phyloP scores from a whole-genome alignment of 2,888 invertebrate species.

The Plutella xylostella region DNA sequence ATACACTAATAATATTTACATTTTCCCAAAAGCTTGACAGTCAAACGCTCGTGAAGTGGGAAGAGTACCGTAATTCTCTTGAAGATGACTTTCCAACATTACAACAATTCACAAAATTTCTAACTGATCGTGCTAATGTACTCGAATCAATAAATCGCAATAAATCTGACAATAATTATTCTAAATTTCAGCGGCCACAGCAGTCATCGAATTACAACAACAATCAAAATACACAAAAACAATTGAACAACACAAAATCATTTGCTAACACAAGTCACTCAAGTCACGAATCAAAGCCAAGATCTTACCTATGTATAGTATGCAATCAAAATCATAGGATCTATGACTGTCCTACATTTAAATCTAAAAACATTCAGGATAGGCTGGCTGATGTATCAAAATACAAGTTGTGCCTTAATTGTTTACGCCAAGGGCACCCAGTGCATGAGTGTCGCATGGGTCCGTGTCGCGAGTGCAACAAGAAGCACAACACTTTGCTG shows the following conservation, averaged over 20 bases:
- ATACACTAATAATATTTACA: conserved; percentile 10
- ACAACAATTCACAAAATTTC: conserved; percentile 9
- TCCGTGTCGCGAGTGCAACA: background rate
- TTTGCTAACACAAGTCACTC: too few relatives aligned
- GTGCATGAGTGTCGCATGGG: background rate
- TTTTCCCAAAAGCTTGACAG: background rate
- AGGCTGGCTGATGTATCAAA: background rate
- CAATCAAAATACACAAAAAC: background rate
- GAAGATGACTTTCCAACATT: conserved; percentile 3
- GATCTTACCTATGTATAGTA: too few relatives aligned
- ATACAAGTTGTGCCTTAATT: conserved; percentile 9
- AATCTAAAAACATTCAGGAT: conserved; percentile 6
- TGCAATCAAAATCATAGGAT: conserved; percentile 8
- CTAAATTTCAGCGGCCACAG: too few relatives aligned
- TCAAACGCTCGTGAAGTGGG: conserved; percentile 7
- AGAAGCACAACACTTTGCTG: background rate
- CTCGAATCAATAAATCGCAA: conserved; percentile 6
- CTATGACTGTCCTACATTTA: conserved; percentile 12
- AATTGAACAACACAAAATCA: too few relatives aligned
- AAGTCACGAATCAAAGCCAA: too few relatives aligned
- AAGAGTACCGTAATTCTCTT: conserved; percentile 10
- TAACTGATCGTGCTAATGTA: conserved; percentile 11
- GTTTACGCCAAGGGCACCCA: background rate
- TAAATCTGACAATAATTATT: background rate
- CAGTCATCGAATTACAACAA: too few relatives aligned